Evolutionary conservation across 1,140 invertebrate species (phyloP), one percentile per base, ranked within the genome.

Genomic region (Colletes latitarsis): DNA sequence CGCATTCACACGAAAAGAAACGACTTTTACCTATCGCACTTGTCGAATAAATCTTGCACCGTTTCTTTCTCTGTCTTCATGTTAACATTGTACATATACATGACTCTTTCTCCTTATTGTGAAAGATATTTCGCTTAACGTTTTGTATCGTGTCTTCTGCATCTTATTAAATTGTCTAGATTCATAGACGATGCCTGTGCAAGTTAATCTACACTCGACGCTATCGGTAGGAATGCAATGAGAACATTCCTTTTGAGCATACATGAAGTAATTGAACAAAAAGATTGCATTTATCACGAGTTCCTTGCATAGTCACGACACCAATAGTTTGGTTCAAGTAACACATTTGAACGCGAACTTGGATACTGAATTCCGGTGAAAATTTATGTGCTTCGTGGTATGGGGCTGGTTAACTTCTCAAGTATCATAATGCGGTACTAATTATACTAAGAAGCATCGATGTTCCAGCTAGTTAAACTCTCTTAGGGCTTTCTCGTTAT

Each of bases 161-260:
- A 86, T 85, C 83, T 72, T 79, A 82, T 60, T 81, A 53, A 82
- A 77, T 77, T 30, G n/a, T 77, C 68, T 84, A 70, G 64, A 83
- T 30, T 53, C 41, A 69, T 80, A 52, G 39, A 58, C 5, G 21
- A 69, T 57, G 77, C 82, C 60, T 85, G 72, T 68, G 69, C 57
- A 81, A 72, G 30, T 62, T 77, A 60, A 70, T 77, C 55, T 6
- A 39, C n/a, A 9, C 19, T n/a, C 14, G n/a, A 10, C 1, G 4
- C 14, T 39, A 19, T 49, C 43, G 6, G 17, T 39, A n/a, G 62
- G 39, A 64, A 64, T 21, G 64, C 9, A 2, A 0, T 15, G 1
- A 39, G 6, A 15, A 49, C 64, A 66, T 66, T 66, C 17, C 39
- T 46, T 8, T 49, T 5, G 6, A 66, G 41, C 43, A 21, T 6